These are phyloP conservation scores for Bicyclus anynana DNA, from an alignment of 1,140 invertebrate genomes.

Conservation along the genomic window DNA sequence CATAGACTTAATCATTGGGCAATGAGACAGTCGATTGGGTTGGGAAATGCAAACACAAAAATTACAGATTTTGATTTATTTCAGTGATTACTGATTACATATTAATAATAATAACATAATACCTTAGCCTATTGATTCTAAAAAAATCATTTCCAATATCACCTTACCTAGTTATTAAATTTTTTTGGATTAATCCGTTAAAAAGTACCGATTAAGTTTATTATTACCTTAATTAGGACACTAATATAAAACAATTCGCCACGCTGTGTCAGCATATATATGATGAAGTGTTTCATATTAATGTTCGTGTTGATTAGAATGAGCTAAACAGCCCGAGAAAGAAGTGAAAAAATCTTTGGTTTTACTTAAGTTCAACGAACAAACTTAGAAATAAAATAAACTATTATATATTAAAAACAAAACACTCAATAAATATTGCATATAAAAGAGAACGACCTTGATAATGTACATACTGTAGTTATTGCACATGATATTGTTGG, in stretches of 20 bases:
- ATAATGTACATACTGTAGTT: constrained; percentile 27
- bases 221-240: constrained; percentile 47
- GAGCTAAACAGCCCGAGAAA: constrained; percentile 9
- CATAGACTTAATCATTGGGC: too few relatives aligned
- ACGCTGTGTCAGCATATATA: not conserved
- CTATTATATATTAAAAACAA: constrained; percentile 26
- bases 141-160: constrained; percentile 77
- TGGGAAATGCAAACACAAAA: constrained; percentile 28
- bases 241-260: constrained; percentile 23
- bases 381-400: constrained; percentile 39
- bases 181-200: constrained; percentile 66
- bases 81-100: constrained; percentile 76
- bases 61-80: constrained; percentile 67
- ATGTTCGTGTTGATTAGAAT: constrained; percentile 9
- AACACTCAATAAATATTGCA: constrained; percentile 33
- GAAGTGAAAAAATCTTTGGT: constrained; percentile 45
- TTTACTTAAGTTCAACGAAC: constrained; percentile 27
- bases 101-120: constrained; percentile 72
- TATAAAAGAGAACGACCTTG: constrained; percentile 31
- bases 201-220: constrained; percentile 64
- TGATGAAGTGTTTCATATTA: constrained; percentile 16
- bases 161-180: constrained; percentile 71
- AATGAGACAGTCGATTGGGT: too few relatives aligned
- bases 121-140: constrained; percentile 74
- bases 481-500: not conserved